Percentiles rank a stretch among this genome's conserved stretches.
Evolutionary conservation across 2,113 vertebrate species (phyloP).

Genomic region (Aspiorhynchus laticeps): DNA sequence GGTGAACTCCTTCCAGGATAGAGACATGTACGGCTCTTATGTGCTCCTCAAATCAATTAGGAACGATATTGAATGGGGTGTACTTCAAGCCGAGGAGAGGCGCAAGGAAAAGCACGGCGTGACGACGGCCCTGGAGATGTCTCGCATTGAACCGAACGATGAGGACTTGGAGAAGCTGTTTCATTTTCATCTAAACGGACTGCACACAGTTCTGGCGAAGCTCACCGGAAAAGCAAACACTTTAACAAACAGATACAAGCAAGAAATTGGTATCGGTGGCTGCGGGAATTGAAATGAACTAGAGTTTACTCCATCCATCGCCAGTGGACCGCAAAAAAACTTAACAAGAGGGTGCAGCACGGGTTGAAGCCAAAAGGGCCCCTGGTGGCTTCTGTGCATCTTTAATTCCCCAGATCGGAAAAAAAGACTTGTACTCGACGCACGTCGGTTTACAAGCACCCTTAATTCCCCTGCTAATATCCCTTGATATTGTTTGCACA

Average conservation of each 20-base stretch:
- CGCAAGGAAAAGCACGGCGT: slow-evolving; percentile 75
- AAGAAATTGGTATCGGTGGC: slow-evolving; percentile 87
- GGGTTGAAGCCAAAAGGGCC: neutral
- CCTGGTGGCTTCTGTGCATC: slow-evolving; percentile 10
- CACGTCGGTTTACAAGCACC: slow-evolving; percentile 7
- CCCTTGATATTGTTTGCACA: slow-evolving; percentile 47
- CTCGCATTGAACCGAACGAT: slow-evolving; percentile 74
- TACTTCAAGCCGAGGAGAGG: slow-evolving; percentile 81
- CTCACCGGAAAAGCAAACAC: slow-evolving; percentile 89
- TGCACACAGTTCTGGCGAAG: slow-evolving; percentile 86
- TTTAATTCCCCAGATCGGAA: slow-evolving; percentile 12
- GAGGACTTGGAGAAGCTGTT: slow-evolving; percentile 90
- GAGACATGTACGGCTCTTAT: slow-evolving; percentile 93
- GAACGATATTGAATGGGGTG: slow-evolving; percentile 92
- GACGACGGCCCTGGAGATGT: slow-evolving; percentile 61
- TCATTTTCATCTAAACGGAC: slow-evolving; percentile 88
- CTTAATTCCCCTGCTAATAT: neutral
- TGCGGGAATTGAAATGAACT: slow-evolving; percentile 78
- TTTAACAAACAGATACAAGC: slow-evolving; percentile 91
- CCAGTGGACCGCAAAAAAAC: neutral
- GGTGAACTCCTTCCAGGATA: slow-evolving; percentile 64
- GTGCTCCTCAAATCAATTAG: slow-evolving; percentile 91
- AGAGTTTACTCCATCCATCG: neutral
- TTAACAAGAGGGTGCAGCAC: slow-evolving; percentile 29
- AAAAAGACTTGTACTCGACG: too few relatives aligned